Evolutionary conservation across 92 coral and sea anemone species (phyloP).

Genomic region (Desmophyllum pertusum): DNA sequence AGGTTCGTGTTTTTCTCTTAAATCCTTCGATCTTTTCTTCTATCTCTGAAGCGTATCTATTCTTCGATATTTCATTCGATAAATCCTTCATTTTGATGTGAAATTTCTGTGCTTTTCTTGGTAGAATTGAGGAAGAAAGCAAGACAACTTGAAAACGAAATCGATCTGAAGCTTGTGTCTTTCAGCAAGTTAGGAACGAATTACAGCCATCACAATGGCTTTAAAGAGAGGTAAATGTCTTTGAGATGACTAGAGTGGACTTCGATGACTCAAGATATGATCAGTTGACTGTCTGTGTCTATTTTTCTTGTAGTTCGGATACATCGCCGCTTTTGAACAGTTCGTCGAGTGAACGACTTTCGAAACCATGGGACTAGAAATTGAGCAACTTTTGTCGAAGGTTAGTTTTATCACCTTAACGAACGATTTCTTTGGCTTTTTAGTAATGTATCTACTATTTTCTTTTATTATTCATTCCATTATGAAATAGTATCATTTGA

Average conservation of each 20-base stretch:
- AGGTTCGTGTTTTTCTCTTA: slow-evolving; percentile 64
- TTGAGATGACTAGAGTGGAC: background rate
- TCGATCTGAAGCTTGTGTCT: slow-evolving; percentile 94
- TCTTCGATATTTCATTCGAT: no score
- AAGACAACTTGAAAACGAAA: slow-evolving; percentile 96
- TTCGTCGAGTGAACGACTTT: slow-evolving; percentile 93
- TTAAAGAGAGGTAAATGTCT: slow-evolving; percentile 65
- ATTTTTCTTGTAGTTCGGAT: slow-evolving; percentile 76
- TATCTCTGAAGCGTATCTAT: background rate
- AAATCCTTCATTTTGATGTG: background rate
- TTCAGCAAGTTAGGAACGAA: slow-evolving; percentile 97
- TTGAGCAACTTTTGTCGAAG: slow-evolving; percentile 91
- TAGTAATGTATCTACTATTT: background rate
- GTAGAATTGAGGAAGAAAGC: slow-evolving; percentile 95
- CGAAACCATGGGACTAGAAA: slow-evolving; percentile 96
- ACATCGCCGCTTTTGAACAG: slow-evolving; percentile 91
- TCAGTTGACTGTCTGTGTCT: background rate
- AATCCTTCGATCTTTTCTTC: background rate
- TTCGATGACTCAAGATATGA: background rate
- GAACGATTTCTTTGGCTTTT: background rate
- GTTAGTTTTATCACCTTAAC: slow-evolving; percentile 26
- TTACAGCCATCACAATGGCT: slow-evolving; percentile 88
- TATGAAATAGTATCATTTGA: background rate
- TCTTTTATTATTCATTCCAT: background rate
- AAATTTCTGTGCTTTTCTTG: background rate